These are phyloP conservation scores for Ptiloglossa arizonensis DNA, from an alignment of 1,140 invertebrate genomes.

Conservation along the genomic window DNA sequence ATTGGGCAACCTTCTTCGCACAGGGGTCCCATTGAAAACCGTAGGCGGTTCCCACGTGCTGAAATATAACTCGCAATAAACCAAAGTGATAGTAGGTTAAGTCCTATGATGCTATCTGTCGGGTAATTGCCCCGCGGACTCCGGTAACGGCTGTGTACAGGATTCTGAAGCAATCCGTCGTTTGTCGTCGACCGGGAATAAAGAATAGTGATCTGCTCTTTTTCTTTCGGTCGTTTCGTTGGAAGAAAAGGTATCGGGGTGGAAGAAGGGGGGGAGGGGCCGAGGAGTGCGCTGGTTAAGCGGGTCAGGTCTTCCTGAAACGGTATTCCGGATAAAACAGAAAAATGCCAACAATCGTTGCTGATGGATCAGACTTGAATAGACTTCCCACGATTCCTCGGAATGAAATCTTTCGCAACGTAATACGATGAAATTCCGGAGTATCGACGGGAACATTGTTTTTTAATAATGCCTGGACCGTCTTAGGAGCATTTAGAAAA, in stretches of 20 bases:
- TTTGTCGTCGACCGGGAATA: slow-evolving; percentile 62
- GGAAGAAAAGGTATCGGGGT: slow-evolving; percentile 28
- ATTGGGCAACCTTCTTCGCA: slow-evolving; percentile 80
- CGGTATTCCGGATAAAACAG: slow-evolving; percentile 25
- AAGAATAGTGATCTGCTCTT: slow-evolving; percentile 58
- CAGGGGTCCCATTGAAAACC: slow-evolving; percentile 74
- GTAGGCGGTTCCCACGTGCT: slow-evolving; percentile 78
- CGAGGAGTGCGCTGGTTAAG: slow-evolving; percentile 18
- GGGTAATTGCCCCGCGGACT: slow-evolving; percentile 74
- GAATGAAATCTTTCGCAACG: slow-evolving; percentile 21
- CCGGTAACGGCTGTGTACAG: slow-evolving; percentile 56
- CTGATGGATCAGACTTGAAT: slow-evolving; percentile 43
- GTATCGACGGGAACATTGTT: slow-evolving; percentile 2
- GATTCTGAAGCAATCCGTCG: slow-evolving; percentile 66
- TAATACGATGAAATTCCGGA: slow-evolving; percentile 10
- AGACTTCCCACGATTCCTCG: slow-evolving; percentile 29
- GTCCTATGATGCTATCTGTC: slow-evolving; percentile 78
- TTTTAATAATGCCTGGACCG: background rate
- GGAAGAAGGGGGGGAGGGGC: background rate
- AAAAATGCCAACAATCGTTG: slow-evolving; percentile 32
- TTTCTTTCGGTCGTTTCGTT: slow-evolving; percentile 38
- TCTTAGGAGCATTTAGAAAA: background rate
- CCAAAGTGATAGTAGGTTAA: slow-evolving; percentile 81
- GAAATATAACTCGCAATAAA: slow-evolving; percentile 80
- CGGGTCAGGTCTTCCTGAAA: slow-evolving; percentile 29